A percentile compares a stretch with the other conserved stretches of the same genome.
Evolutionary conservation across 2,113 vertebrate genomes (phyloP).

Genomic region (Hyperopisus bebe): DNA sequence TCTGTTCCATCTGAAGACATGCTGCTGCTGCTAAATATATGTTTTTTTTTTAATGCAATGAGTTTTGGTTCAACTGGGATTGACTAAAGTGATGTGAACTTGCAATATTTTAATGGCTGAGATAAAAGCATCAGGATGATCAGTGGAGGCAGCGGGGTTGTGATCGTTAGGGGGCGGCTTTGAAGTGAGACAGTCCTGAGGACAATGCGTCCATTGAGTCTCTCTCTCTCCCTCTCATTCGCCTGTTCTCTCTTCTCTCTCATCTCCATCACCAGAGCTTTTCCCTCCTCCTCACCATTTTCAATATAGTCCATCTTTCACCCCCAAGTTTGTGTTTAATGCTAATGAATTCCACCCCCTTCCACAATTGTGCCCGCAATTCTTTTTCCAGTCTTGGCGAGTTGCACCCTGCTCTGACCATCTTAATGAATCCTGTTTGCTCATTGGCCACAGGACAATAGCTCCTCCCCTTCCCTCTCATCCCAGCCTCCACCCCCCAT

Average conservation of each 20-base stretch:
- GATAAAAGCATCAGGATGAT: constrained; percentile 80
- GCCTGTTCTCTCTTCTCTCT: constrained; percentile 12
- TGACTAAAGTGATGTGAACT: constrained; percentile 69
- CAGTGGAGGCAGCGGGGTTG: constrained; percentile 69
- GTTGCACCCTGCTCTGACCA: constrained; percentile 64
- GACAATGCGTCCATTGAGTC: constrained; percentile 73
- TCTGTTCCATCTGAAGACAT: constrained; percentile 22
- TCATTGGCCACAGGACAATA: constrained; percentile 68
- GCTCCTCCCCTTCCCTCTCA: constrained; percentile 52
- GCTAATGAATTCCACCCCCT: constrained; percentile 61
- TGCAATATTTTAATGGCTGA: constrained; percentile 69
- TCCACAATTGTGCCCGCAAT: constrained; percentile 28
- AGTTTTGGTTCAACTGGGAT: constrained; percentile 61
- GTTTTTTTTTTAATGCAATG: constrained; percentile 48
- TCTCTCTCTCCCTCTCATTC: constrained; percentile 31
- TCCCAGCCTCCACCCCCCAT: constrained; percentile 33
- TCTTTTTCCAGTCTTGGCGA: constrained; percentile 61
- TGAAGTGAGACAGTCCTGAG: constrained; percentile 73
- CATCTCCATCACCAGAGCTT: constrained; percentile 13
- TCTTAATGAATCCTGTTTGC: constrained; percentile 86
- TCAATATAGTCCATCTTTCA: constrained; percentile 43
- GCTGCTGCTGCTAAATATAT: constrained; percentile 34
- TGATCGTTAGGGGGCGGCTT: constrained; percentile 71
- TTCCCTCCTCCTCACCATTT: constrained; percentile 11
- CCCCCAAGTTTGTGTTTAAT: constrained; percentile 38